Conservation (phyloP, 64 coral and sea anemone species). For the Porites australiensis region DNA sequence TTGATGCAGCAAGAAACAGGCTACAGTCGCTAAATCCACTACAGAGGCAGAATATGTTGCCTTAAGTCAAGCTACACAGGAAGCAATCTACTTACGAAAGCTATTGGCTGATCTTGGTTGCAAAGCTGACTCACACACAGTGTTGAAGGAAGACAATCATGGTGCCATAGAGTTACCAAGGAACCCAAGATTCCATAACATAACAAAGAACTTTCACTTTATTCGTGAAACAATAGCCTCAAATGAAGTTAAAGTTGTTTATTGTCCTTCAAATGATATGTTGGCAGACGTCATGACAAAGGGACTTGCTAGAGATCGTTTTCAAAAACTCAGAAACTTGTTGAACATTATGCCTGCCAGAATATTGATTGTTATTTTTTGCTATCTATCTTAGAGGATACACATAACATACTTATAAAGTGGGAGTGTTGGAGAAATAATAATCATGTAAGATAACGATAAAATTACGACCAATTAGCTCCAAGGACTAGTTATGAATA, state of each 20-base stretch:
- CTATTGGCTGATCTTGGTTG: conserved; percentile 42
- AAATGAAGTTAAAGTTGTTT: conserved; percentile 58
- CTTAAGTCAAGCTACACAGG: conserved; percentile 38
- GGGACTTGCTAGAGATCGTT: conserved; percentile 7
- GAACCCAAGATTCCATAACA: conserved; percentile 73
- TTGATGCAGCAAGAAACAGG: no score
- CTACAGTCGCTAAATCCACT: background rate
- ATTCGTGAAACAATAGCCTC: conserved; percentile 53
- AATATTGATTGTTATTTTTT: conserved; percentile 3
- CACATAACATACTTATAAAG: conserved; percentile 52
- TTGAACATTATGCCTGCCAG: conserved; percentile 14
- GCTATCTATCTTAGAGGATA: background rate
- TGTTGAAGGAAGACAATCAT: conserved; percentile 70
- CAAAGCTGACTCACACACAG: background rate
- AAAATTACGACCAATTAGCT: no score
- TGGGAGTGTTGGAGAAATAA: conserved; percentile 30
- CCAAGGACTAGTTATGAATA: no score
- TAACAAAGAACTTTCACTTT: conserved; percentile 76
- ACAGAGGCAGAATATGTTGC: conserved; percentile 59
- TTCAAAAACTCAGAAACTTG: conserved; percentile 57
- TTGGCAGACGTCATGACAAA: conserved; percentile 68
- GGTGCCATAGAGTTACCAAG: conserved; percentile 66
- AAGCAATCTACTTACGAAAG: conserved; percentile 24
- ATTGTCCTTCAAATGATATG: conserved; percentile 44
- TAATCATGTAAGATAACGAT: no score